Percentiles rank a stretch among this genome's conserved stretches.
Evolutionary conservation across 1,140 invertebrate species (phyloP).

Genomic region (Drosophila sp.): DNA sequence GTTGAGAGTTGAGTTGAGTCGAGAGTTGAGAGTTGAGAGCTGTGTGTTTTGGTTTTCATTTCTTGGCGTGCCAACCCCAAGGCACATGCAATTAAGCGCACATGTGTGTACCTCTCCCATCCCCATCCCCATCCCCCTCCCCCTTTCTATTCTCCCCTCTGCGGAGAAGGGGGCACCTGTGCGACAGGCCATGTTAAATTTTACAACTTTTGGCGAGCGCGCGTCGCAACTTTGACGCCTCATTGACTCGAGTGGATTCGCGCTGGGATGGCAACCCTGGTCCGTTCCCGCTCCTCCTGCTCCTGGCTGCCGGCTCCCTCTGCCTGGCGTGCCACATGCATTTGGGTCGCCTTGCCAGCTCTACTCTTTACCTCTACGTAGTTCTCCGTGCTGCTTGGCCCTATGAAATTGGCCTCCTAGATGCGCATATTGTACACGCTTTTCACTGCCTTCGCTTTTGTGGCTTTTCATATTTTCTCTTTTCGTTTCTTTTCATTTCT

Average conservation of each 20-base stretch:
- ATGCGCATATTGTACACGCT: constrained; percentile 75
- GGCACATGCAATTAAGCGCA: constrained; percentile 83
- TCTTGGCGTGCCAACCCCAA: constrained; percentile 61
- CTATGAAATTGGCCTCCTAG: constrained; percentile 40
- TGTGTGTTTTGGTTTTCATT: constrained; percentile 61
- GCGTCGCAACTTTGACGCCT: constrained; percentile 79
- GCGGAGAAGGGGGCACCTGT: constrained; percentile 57
- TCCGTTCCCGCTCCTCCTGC: not conserved
- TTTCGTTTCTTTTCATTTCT: constrained; percentile 2
- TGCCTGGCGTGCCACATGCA: constrained; percentile 77
- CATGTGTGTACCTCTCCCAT: constrained; percentile 66
- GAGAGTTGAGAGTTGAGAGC: constrained; percentile 24
- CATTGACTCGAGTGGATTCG: constrained; percentile 75
- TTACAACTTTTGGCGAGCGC: constrained; percentile 69
- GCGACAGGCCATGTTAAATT: constrained; percentile 73
- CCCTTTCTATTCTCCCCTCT: not conserved
- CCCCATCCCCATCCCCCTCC: not conserved
- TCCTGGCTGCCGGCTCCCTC: not conserved
- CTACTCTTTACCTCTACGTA: constrained; percentile 69
- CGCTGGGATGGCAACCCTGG: constrained; percentile 32
- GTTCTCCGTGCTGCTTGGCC: too few relatives aligned
- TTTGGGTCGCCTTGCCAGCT: constrained; percentile 70
- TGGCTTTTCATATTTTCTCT: constrained; percentile 19
- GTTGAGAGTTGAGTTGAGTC: constrained; percentile 20
- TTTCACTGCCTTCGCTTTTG: constrained; percentile 52